Base-by-base conservation (phyloP, 2,888 invertebrate species). In the Phaonia tiefii region DNA sequence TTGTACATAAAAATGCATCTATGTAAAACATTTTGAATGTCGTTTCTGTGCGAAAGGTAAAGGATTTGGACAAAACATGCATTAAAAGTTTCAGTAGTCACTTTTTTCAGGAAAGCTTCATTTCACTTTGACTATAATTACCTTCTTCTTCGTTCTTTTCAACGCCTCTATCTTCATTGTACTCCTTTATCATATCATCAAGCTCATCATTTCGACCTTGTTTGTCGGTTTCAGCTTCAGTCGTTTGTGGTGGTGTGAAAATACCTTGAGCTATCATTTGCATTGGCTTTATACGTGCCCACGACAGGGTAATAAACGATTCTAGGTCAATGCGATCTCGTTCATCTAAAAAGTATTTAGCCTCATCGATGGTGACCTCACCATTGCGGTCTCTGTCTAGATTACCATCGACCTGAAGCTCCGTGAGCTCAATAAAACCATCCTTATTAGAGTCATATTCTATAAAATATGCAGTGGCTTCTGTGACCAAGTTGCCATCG, bases 371-470 rank as follows among this genome's bases (percentile, higher is more conserved):
- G 78, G 95, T 94, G 15, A 99, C 97, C 86, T 93, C 93, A 8
- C 98, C 98, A 92, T 98, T 95, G 80, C 94, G 94, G 91, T 99
- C 95, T 85, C 94, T 95, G 91, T 99, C 99, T 91, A 99, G 97
- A 58, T 94, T 94, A 86, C 93, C 92, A 77, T 94, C 93, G 1
- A 93, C 92, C 91, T 95, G 94, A 7, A 96, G 88, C 91, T 95
- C 96, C 74, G 92, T 91, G 58, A 94, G 86, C 80, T 94, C 93
- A 44, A 98, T 89, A 51, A 94, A 92, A 60, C 94, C 95, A 92
- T 98, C 96, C 82, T 92, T 91, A 91, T 99, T 96, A 0, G 94
- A 92, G 91, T 99, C 99, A 86, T 96, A 93, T 85, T 93, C 93
- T 42, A 91, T 92, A 89, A 99, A 99, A 60, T 94, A 94, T 71